Evolutionary conservation across 2,113 vertebrate genomes (phyloP).

Genomic region (Seriola aureovittata): DNA sequence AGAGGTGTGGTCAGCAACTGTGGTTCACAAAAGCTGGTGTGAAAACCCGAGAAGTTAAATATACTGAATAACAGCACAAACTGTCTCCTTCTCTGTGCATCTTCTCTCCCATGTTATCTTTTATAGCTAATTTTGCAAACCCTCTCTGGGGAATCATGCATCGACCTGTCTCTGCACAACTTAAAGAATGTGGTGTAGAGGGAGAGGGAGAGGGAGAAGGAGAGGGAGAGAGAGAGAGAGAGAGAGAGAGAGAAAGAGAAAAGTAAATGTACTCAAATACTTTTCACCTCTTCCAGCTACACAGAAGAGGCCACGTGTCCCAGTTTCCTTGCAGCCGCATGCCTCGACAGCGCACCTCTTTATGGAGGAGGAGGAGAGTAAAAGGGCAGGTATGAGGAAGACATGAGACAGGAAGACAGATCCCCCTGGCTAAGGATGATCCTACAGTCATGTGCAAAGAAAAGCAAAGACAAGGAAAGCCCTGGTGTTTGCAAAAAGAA

Average conservation of each 20-base stretch:
- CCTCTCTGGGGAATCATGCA: constrained; percentile 24
- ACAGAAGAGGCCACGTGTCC: constrained; percentile 47
- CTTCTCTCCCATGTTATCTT: background rate
- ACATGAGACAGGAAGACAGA: constrained; percentile 16
- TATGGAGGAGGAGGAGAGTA: constrained; percentile 28
- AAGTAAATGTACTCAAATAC: background rate
- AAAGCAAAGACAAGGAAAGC: background rate
- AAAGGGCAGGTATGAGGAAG: constrained; percentile 57
- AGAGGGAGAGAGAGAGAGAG: background rate
- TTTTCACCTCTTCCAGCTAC: constrained; percentile 58
- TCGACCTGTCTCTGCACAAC: constrained; percentile 58
- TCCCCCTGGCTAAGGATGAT: constrained; percentile 25
- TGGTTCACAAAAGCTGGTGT: background rate
- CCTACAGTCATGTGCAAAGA: background rate
- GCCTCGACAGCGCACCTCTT: constrained; percentile 59
- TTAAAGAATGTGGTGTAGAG: constrained; percentile 51
- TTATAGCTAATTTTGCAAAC: constrained; percentile 2
- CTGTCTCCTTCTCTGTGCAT: background rate
- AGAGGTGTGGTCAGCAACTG: background rate
- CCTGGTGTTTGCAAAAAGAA: background rate
- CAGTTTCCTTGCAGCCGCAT: constrained; percentile 22
- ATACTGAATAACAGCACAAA: background rate
- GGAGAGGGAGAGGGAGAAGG: background rate
- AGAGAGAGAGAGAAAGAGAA: background rate
- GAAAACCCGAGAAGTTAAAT: background rate